phyloP scores from a whole-genome alignment of 2,797 vertebrate species.

The Tinamus major region DNA sequence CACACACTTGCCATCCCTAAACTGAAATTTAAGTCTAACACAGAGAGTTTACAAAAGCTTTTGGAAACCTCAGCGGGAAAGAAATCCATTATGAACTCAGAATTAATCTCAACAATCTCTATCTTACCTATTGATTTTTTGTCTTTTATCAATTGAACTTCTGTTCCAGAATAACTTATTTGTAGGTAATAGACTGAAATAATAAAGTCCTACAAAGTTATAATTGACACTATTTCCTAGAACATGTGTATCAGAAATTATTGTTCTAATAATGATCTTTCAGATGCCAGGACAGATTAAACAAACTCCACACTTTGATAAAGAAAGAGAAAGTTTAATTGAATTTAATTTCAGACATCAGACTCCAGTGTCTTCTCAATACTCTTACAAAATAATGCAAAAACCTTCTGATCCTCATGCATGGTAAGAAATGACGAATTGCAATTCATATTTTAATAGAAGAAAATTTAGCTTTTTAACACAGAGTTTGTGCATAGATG shows the following conservation, averaged over 20 bases:
- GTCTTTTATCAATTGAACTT: conserved; percentile 47
- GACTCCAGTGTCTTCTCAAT: background rate
- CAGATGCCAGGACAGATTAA: background rate
- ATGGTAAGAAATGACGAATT: rapidly evolving
- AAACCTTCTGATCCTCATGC: rapidly evolving
- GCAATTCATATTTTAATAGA: background rate
- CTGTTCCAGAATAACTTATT: conserved; percentile 62
- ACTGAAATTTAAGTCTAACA: background rate
- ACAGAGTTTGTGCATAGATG: rapidly evolving
- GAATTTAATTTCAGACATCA: background rate
- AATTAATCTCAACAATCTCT: conserved; percentile 63
- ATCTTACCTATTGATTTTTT: conserved; percentile 60
- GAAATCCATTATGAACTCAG: conserved; percentile 10
- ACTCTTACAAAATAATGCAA: background rate
- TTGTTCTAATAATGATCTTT: conserved; percentile 32
- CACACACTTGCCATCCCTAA: background rate
- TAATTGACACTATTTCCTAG: conserved; percentile 34
- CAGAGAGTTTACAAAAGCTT: background rate
- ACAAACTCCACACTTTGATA: background rate
- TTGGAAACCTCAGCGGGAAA: background rate
- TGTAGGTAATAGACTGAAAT: conserved; percentile 57
- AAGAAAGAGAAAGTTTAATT: background rate
- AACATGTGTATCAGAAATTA: conserved; percentile 27
- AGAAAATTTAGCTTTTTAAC: background rate
- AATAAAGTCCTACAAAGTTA: background rate